phyloP scores from a whole-genome alignment of 2,888 invertebrate species.

The Calliphora vomitoria region DNA sequence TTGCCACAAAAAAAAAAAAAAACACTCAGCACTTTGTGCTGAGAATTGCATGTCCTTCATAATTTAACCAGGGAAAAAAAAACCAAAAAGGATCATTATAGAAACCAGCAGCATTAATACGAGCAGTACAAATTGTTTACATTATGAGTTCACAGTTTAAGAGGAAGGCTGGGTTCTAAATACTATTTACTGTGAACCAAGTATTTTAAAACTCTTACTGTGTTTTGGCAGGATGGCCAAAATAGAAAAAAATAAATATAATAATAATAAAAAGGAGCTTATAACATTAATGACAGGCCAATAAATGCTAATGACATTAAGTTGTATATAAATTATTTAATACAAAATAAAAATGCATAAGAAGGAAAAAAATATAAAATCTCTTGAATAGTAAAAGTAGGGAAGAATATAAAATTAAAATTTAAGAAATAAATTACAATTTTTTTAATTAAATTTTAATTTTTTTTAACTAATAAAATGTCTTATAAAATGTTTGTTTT shows the following conservation, averaged over 20 bases:
- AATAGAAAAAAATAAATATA: slow-evolving; percentile 44
- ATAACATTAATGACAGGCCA: slow-evolving; percentile 78
- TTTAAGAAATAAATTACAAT: not conserved
- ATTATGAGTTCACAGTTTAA: slow-evolving; percentile 64
- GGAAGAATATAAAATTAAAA: no score
- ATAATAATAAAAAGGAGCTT: slow-evolving; percentile 66
- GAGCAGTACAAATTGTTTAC: slow-evolving; percentile 69
- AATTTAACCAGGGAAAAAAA: slow-evolving; percentile 59
- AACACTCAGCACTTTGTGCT: slow-evolving; percentile 45
- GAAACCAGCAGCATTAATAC: slow-evolving; percentile 51
- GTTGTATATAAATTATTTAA: slow-evolving; percentile 72
- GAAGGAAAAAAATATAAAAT: not conserved
- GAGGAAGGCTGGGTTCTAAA: not conserved
- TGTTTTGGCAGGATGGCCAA: slow-evolving; percentile 66
- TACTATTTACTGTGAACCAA: slow-evolving; percentile 36
- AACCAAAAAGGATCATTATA: slow-evolving; percentile 61
- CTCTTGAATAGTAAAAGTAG: no score
- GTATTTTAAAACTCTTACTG: slow-evolving; percentile 46
- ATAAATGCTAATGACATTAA: slow-evolving; percentile 77
- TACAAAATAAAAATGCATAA: slow-evolving; percentile 11
- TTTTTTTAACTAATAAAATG: no score
- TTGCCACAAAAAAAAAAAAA: slow-evolving; percentile 49
- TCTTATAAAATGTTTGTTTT: no score
- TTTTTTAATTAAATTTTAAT: no score
- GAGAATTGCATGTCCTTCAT: slow-evolving; percentile 69